Evolutionary conservation across 1,140 invertebrate genomes (phyloP), one percentile per base, ranked within the genome.

Genomic region (Nilaparvata lugens): DNA sequence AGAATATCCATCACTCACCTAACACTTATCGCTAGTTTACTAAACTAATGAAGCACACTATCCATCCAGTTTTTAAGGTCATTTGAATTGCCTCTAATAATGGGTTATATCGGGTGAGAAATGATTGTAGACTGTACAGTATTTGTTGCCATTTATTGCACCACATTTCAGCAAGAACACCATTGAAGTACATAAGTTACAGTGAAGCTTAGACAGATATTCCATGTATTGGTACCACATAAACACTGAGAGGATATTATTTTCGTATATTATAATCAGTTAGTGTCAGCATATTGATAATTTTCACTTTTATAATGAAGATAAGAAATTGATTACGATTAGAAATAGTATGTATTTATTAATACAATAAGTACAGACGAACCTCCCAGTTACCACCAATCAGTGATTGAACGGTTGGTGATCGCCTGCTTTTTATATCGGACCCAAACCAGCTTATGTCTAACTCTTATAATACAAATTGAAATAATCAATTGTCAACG

Each of bases 371-470:
- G 51, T 40, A 56, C 23, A 60, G 58, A 60, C 62, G 56, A 60
- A 43, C 57, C 57, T 63, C 57, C 57, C 58, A 63, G 58, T 14
- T 56, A 28, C 19, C 60, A 61, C 54, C 25, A 31, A 35, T 23
- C 38, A 43, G 21, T 31, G 59, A 45, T 61, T 13, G 38, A 19
- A 21, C 45, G 18, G 43, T 58, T 35, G 56, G 61, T 35, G 31
- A 42, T 62, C 54, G 60, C 60, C 51, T 57, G 52, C 58, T 35
- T 60, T 40, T 62, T 57, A 40, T 58, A 61, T 64, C 62, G 62
- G 62, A 64, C 62, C 62, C 62, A 64, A 40, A 64, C 62, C 62
- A 64, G 62, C 62, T 64, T 64, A 54, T 55, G 57, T 54, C 43
- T 57, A 61, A 45, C 45, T 54, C 25, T 25, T 31, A 54, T 54